phyloP scores from a whole-genome alignment of 1,140 invertebrate species.

The Protaetia brevitarsis region DNA sequence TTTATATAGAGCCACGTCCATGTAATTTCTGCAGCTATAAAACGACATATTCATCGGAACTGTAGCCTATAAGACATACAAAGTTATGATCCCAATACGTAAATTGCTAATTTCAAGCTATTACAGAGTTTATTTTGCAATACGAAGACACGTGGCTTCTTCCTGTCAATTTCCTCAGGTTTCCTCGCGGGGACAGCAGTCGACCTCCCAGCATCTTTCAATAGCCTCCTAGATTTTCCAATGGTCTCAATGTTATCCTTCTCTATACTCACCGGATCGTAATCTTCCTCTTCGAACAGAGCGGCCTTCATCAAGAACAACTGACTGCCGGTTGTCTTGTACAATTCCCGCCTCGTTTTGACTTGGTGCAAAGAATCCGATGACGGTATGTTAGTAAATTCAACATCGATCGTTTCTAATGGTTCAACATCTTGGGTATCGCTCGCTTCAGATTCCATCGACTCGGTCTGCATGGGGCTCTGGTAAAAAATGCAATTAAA shows the following conservation, averaged over 20 bases:
- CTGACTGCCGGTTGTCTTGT: background rate
- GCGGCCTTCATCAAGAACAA: background rate
- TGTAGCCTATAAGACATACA: too few species aligned
- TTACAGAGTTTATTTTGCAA: background rate
- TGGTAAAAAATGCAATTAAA: too few species aligned
- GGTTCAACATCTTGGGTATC: background rate
- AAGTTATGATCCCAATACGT: too few species aligned
- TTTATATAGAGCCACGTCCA: constrained; percentile 64
- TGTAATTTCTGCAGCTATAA: constrained; percentile 51
- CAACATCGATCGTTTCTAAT: background rate
- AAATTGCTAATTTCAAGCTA: background rate
- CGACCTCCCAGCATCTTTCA: background rate
- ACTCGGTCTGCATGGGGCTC: background rate
- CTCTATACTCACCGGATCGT: background rate
- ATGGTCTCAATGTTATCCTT: background rate
- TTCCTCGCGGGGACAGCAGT: background rate
- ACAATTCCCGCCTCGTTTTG: constrained; percentile 14
- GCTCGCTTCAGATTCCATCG: background rate
- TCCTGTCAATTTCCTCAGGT: background rate
- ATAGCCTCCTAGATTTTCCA: background rate
- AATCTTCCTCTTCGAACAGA: background rate
- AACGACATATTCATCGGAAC: background rate
- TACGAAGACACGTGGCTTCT: background rate
- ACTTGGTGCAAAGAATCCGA: constrained; percentile 14
- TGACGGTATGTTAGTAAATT: background rate